Base-by-base conservation (phyloP, 2,797 vertebrate species). In the Pipistrellus pygmaeus region DNA sequence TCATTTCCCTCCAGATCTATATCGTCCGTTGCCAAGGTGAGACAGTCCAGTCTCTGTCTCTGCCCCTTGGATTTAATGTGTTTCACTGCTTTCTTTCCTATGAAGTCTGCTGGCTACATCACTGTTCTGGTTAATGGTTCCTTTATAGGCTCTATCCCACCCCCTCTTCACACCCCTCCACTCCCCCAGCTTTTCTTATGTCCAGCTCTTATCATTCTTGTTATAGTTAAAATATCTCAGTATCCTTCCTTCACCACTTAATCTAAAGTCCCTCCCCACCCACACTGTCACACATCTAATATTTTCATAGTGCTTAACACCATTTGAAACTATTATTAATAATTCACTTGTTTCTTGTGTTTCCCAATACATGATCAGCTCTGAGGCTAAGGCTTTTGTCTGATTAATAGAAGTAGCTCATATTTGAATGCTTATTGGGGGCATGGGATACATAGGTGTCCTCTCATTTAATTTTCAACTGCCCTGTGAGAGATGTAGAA, bases 1-100 rank as follows among this genome's bases (percentile, higher is more conserved):
- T 99, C 99, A 89, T 99, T 99, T 97, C 99, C 99, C 97, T 99
- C 99, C 0, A 99, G 99, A 98, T 99, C 99, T 3, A 99, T 96
- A 0, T 99, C 93, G n/a, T 99, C 99, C 0, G 99, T 99, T 88
- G 99, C 98, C 96, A 99, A 57, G 2, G 98, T 98, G 96, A 99
- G 98, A 98, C 99, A 99, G 0, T 99, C 99, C 77, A 99, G 98
- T 83, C 98, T 99, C 92, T 99, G 99, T 94, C 96, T 99, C 97
- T 99, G 98, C 20, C 99, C 99, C 57, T 98, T 97, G 71, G 98
- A 98, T 98, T 99, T 99, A 97, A 99, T 99, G 97, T 99, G 98
- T 98, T 98, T 98, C 97, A 99, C 97, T 27, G 99, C 99, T 90
- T 99, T 95, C 96, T 99, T 99, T 92, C 99, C 99, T 93, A 98